Base-by-base conservation (phyloP, 2,113 vertebrate genomes). In the Gadus macrocephalus region DNA sequence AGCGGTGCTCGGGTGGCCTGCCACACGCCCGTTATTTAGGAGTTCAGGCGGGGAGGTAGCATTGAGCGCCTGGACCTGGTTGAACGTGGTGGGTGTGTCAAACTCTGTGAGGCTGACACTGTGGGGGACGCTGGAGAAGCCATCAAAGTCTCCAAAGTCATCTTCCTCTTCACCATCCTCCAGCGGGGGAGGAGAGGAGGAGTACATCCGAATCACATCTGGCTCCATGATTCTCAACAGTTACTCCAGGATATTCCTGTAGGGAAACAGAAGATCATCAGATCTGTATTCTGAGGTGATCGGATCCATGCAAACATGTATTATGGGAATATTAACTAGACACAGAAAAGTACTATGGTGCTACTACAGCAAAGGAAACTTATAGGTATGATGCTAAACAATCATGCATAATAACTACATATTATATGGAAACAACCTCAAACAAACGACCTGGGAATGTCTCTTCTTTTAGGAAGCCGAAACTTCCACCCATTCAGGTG, bases 141-240 rank as follows among this genome's bases (percentile, higher is more conserved):
- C 93, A 69, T 93, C 96, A 55, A 97, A 97, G 81, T 98, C 95
- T 35, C 96, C 96, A 75, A 98, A 99, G 79, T 98, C 96, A 0
- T 95, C 94, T 0, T 98, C 96, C 0, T 98, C 96, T 0, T 98
- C 91, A 25, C 91, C 94, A 27, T 96, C 96, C 85, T 98, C 97
- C 85, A 98, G 89, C 4, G 96, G 96, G 3, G 97, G 96, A 55
- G 96, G 97, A 16, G 97, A 98, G n/a, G 97, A 98, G 31, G 96
- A 96, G 80, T 95, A 98, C 88, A 99, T 94, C 83, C 92, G 95
- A 83, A 96, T 94, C 78, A 98, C 93, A 9, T 98, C 96, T 69
- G 97, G 96, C 92, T 99, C 97, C 97, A 98, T 99, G 86, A 74
- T 86, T 86, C 68, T 56, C 70, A 15, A 82, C 74, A 62, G 70